phyloP scores from a whole-genome alignment of 2,113 vertebrate genomes.

The Dicerorhinus sumatrensis region DNA sequence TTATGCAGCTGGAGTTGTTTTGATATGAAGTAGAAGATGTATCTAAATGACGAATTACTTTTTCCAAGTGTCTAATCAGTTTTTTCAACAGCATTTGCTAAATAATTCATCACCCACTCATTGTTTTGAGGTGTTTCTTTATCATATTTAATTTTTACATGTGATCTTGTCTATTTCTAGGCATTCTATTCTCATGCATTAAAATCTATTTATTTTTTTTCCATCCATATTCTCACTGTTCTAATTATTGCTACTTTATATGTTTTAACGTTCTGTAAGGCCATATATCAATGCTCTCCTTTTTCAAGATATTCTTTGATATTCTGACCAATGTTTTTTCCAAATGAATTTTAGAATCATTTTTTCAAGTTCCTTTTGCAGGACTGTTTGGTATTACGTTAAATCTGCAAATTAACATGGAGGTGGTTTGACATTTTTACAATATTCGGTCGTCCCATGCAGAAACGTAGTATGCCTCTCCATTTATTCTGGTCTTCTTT shows the following conservation, averaged over 20 bases:
- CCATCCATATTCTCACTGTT: conserved; percentile 3
- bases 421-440: conserved; percentile 76
- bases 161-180: background rate
- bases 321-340: background rate
- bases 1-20: conserved; percentile 25
- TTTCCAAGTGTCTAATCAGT: conserved; percentile 37
- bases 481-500: conserved; percentile 78
- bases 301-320: background rate
- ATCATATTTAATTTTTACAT: conserved; percentile 22
- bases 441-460: conserved; percentile 56
- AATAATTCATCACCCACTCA: background rate
- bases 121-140: background rate
- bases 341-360: conserved; percentile 21
- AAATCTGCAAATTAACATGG: conserved; percentile 76
- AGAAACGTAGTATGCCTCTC: conserved; percentile 66
- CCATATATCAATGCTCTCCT: background rate
- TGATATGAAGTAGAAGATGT: conserved; percentile 20
- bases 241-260: conserved; percentile 42
- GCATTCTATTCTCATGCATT: conserved; percentile 16
- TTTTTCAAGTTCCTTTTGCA: conserved; percentile 44
- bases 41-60: conserved; percentile 60
- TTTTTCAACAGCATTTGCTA: background rate
- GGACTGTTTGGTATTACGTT: conserved; percentile 58
- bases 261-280: background rate
- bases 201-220: background rate